These are phyloP conservation scores for Selene dorsalis DNA, from an alignment of 2,797 vertebrate genomes.

Conservation along the genomic window DNA sequence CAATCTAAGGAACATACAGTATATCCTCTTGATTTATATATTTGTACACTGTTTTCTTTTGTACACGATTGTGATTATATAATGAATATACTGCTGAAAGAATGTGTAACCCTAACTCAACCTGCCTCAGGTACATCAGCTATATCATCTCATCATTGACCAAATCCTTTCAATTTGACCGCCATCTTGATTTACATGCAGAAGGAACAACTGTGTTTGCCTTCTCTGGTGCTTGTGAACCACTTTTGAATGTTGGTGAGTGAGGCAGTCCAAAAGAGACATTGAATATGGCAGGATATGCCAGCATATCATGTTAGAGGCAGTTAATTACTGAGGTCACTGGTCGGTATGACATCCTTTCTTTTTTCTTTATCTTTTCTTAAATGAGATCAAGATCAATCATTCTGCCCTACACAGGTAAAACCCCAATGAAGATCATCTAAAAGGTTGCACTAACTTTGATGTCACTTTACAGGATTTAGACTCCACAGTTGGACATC, in stretches of 20 bases:
- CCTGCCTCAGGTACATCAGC: conserved; percentile 36
- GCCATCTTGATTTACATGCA: conserved; percentile 32
- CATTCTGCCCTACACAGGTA: conserved; percentile 11
- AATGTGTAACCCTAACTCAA: conserved; percentile 31
- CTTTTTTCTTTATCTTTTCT: not conserved
- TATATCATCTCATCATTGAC: conserved; percentile 5
- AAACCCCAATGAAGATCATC: conserved; percentile 20
- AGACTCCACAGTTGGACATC: conserved; percentile 28
- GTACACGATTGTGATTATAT: conserved; percentile 70
- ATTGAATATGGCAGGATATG: conserved; percentile 63
- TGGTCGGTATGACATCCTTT: conserved; percentile 54
- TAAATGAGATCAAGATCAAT: conserved; percentile 22
- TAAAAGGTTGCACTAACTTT: conserved; percentile 31
- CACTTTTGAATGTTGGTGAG: conserved; percentile 47
- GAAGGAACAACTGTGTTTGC: conserved; percentile 41
- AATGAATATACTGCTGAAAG: conserved; percentile 58
- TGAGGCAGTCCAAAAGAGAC: conserved; percentile 51
- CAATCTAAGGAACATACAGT: conserved; percentile 69
- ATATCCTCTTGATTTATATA: conserved; percentile 63
- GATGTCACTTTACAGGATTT: conserved; percentile 47
- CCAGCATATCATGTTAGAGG: conserved; percentile 64
- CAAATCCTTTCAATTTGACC: conserved; percentile 11
- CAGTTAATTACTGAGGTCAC: conserved; percentile 73
- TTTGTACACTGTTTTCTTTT: conserved; percentile 65
- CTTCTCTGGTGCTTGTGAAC: conserved; percentile 39